A percentile compares a stretch with the other conserved stretches of the same genome.
These are phyloP conservation scores for Grapholita molesta DNA, from an alignment of 1,140 invertebrate genomes.

Conservation along the genomic window DNA sequence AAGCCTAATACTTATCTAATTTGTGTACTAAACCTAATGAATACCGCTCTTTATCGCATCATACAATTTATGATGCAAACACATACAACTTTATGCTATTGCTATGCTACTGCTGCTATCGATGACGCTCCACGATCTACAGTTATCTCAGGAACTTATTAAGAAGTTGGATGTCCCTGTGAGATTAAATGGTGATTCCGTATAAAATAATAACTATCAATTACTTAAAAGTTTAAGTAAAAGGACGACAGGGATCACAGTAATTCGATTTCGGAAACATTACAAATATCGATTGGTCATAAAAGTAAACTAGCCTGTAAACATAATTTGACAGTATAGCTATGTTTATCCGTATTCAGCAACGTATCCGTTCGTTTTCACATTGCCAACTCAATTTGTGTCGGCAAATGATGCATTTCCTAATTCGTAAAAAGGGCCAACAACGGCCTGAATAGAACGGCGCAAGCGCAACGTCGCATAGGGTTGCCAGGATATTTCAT, in stretches of 20 bases:
- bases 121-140: no score
- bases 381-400: background rate
- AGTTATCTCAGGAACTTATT: no score
- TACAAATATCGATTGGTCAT: no score
- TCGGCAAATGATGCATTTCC: slow-evolving; percentile 3
- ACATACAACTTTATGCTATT: background rate
- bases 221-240: no score
- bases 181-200: background rate
- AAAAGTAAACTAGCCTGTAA: no score
- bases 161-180: background rate
- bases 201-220: background rate
- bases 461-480: background rate
- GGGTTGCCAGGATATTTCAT: background rate
- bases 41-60: no score
- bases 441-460: slow-evolving; percentile 2
- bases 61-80: background rate
- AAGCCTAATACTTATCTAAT: no score
- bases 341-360: no score
- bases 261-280: no score
- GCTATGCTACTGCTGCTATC: background rate
- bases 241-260: no score
- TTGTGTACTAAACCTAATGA: no score
- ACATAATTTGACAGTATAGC: no score
- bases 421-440: slow-evolving; percentile 13
- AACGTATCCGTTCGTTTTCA: background rate